Evolutionary conservation across 1,140 invertebrate species (phyloP).

Genomic region (Drosophila neocordata): DNA sequence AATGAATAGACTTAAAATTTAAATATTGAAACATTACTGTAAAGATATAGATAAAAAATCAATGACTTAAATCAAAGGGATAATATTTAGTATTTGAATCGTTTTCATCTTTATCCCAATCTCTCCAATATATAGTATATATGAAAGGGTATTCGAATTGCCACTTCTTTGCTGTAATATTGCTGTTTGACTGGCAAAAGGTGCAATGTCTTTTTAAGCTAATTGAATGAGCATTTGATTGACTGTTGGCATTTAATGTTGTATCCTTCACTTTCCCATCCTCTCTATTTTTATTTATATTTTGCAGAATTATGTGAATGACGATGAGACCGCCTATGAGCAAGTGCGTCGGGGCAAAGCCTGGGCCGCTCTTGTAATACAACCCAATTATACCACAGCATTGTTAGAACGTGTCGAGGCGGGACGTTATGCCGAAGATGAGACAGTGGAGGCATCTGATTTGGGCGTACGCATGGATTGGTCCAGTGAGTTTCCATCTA

Average conservation of each 20-base stretch:
- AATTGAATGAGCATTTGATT: conserved; percentile 67
- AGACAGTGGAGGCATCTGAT: conserved; percentile 88
- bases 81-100: no score
- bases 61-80: no score
- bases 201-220: conserved; percentile 66
- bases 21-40: no score
- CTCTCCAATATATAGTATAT: neutral
- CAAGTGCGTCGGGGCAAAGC: conserved; percentile 90
- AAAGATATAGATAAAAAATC: no score
- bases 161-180: neutral
- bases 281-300: neutral
- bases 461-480: conserved; percentile 93
- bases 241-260: conserved; percentile 40
- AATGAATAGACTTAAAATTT: no score
- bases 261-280: neutral
- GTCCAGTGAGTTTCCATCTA: conserved; percentile 96
- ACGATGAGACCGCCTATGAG: conserved; percentile 85
- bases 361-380: conserved; percentile 92
- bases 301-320: conserved; percentile 83
- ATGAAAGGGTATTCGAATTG: neutral
- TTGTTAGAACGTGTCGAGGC: conserved; percentile 88
- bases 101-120: no score
- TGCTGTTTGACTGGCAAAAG: conserved; percentile 30
- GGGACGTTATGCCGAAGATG: conserved; percentile 87
- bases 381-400: conserved; percentile 91